Conservation (phyloP, 2,888 invertebrate genomes). For the Exocentrus adspersus region DNA sequence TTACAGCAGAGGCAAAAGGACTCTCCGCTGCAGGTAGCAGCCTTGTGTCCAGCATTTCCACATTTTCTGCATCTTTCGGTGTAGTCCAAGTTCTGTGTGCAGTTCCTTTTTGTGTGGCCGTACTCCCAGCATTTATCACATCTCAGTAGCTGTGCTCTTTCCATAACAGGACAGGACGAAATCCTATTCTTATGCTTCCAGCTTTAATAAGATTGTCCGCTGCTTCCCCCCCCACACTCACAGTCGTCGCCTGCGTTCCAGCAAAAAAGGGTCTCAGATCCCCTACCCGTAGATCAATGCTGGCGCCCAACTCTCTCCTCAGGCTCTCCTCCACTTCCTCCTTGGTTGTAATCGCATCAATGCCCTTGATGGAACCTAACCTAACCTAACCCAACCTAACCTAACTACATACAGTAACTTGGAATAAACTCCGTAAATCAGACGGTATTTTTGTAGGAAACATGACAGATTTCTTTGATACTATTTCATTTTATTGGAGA, state of each 20-base stretch:
- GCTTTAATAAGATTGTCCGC: not conserved
- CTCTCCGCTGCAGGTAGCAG: not conserved
- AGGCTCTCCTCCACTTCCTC: not conserved
- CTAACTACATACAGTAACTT: too few relatives aligned
- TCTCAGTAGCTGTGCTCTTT: not conserved
- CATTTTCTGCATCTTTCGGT: not conserved
- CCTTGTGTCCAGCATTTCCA: not conserved
- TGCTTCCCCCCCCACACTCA: not conserved
- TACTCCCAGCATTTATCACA: not conserved
- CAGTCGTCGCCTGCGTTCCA: not conserved
- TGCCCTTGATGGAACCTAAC: too few relatives aligned
- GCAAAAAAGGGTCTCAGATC: too few relatives aligned
- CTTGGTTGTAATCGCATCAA: not conserved
- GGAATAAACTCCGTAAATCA: too few relatives aligned
- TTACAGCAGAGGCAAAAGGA: not conserved
- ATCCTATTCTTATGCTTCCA: not conserved
- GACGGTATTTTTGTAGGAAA: too few relatives aligned
- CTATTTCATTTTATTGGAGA: too few relatives aligned
- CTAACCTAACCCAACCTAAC: too few relatives aligned
- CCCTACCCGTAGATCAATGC: not conserved
- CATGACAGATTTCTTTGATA: too few relatives aligned
- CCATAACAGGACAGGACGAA: not conserved
- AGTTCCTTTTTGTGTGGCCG: not conserved
- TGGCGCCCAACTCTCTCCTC: not conserved
- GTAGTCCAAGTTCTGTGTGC: not conserved